These are phyloP conservation scores for Campoletis raptor DNA, from an alignment of 2,888 invertebrate species.

Conservation along the genomic window DNA sequence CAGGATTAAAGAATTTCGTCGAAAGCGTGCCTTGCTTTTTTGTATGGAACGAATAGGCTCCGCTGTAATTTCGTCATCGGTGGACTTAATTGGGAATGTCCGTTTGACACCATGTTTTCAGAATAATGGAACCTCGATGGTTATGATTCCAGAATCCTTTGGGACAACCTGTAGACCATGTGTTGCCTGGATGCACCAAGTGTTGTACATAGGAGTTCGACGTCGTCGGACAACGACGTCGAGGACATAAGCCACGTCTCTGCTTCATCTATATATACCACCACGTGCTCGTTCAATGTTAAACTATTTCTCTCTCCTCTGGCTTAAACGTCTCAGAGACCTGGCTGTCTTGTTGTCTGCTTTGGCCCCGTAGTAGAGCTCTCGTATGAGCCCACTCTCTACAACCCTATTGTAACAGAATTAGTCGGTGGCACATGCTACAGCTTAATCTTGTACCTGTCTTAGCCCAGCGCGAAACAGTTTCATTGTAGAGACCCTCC, in stretches of 20 bases:
- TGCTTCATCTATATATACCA: conserved; percentile 26
- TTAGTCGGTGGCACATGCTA: conserved; percentile 60
- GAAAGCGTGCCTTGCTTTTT: too few species aligned
- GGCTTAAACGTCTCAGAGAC: conserved; percentile 65
- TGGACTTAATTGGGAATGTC: too few species aligned
- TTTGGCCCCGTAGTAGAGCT: conserved; percentile 25
- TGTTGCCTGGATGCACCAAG: neutral
- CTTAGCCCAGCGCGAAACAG: conserved; percentile 10
- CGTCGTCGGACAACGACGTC: conserved; percentile 55
- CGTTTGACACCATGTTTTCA: neutral
- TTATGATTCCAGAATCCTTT: neutral
- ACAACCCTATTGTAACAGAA: conserved; percentile 58
- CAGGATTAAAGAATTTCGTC: too few species aligned
- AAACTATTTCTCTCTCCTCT: conserved; percentile 53
- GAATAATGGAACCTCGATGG: neutral
- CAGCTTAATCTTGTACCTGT: conserved; percentile 60
- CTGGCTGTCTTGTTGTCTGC: conserved; percentile 45
- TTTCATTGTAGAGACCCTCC: conserved; percentile 5
- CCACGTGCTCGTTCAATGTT: conserved; percentile 37
- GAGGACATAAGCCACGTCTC: conserved; percentile 32
- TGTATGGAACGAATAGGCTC: too few species aligned
- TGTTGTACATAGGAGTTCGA: conserved; percentile 41
- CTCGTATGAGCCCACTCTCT: conserved; percentile 29
- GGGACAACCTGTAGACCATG: neutral
- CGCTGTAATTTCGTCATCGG: neutral